Conservation (phyloP, 2,113 vertebrate genomes). For the Prinia subflava region DNA sequence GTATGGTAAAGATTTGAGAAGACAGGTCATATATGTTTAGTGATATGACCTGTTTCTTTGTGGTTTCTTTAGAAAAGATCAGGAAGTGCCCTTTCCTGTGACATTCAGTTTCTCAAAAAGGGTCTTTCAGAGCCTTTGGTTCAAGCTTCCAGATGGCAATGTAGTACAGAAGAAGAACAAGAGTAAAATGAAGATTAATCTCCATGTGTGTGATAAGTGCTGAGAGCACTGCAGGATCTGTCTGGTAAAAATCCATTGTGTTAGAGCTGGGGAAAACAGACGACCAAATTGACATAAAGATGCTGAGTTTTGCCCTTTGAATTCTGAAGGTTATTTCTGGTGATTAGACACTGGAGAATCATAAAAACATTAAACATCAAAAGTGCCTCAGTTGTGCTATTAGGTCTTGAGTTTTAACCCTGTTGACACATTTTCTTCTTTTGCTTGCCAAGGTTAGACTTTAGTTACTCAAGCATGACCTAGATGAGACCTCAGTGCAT, state of each 20-base stretch:
- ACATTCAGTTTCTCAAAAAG: background rate
- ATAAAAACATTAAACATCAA: background rate
- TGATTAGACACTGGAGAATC: background rate
- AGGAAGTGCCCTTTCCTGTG: background rate
- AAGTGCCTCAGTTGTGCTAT: background rate
- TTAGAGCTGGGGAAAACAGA: background rate
- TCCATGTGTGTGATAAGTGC: background rate
- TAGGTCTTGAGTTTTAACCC: background rate
- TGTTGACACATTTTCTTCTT: background rate
- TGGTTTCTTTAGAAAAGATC: background rate
- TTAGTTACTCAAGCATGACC: background rate
- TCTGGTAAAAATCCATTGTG: background rate
- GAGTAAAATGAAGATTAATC: background rate
- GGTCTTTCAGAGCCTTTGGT: background rate
- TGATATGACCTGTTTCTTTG: background rate
- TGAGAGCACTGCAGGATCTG: background rate
- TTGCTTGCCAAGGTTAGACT: background rate
- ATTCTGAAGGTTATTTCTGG: background rate
- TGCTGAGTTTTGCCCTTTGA: background rate
- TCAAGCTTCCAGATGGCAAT: background rate
- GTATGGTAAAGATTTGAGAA: background rate
- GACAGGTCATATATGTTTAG: background rate
- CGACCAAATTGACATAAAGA: background rate
- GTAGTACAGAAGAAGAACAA: background rate
- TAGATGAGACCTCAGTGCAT: background rate